Percentiles rank a stretch among this genome's conserved stretches.
Conservation (phyloP, 1,140 invertebrate genomes). For the Lucilia sericata region DNA sequence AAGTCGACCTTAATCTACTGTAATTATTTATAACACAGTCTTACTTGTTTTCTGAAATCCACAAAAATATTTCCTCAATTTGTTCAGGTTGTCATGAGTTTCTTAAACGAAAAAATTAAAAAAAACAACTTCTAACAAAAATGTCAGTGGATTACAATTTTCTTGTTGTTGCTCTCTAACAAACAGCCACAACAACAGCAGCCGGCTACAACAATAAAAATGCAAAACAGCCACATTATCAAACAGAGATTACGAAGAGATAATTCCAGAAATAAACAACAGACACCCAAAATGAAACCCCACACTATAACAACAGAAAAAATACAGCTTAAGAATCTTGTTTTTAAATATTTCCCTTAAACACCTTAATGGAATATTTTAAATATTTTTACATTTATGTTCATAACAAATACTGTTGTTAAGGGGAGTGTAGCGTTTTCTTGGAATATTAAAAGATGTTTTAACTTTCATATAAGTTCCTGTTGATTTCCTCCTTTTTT, state of each 20-base stretch:
- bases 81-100: background rate
- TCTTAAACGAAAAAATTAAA: background rate
- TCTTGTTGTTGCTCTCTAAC: background rate
- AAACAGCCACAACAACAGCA: background rate
- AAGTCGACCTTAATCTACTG: too few relatives aligned
- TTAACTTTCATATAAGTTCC: background rate
- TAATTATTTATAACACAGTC: too few relatives aligned
- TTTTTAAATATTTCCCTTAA: too few relatives aligned
- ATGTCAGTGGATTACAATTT: background rate
- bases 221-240: background rate
- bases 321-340: background rate
- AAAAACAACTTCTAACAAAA: background rate
- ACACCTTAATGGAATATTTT: too few relatives aligned
- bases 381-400: background rate
- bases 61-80: too few relatives aligned
- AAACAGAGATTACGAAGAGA: background rate
- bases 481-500: background rate
- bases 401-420: too few relatives aligned
- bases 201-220: background rate
- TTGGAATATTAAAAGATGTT: too few relatives aligned
- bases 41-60: too few relatives aligned
- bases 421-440: too few relatives aligned
- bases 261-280: background rate
- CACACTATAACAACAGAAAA: background rate
- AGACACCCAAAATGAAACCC: too few relatives aligned